Evolutionary conservation across 2,113 vertebrate genomes (phyloP), one percentile per base, ranked within the genome.

Genomic region (Panurus biarmicus): DNA sequence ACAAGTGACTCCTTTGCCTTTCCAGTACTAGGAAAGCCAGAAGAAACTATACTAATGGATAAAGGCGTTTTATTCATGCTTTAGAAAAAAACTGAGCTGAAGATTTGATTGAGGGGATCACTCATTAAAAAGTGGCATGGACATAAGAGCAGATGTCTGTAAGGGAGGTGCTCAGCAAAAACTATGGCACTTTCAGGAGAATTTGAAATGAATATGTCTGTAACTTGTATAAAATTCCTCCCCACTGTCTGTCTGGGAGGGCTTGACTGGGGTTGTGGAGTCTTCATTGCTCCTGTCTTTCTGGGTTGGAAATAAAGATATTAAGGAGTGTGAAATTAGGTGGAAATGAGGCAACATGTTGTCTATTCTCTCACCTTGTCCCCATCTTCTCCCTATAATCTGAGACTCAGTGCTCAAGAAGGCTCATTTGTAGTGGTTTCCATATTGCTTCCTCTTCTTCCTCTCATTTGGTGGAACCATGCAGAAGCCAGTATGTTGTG

Each of bases 101-200:
- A 31, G 12, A 38, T 80, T 66, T 73, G 7, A 11, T 54, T 72
- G n/a, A 56, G 35, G 28, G 9, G 14, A 87, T 56, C 1, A 12
- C 58, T 31, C 28, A 5, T 58, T 71, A 22, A 71, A 40, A 44
- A 14, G 21, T 72, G 44, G 8, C 40, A 50, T 54, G 29, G 17
- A 12, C 26, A 3, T 72, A 54, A 45, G 42, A 79, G 17, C 2
- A 2, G 22, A 19, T 75, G 9, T 47, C 54, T 0, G 0, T 47
- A 35, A 60, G 11, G 28, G 25, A 50, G 18, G 5, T 40, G 21
- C 24, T 44, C 54, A 33, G 35, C 45, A n/a, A 13, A 1, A 5
- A 10, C 23, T 62, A 0, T 12, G 26, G 38, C 28, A 31, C 12
- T 58, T 60, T 7, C 26, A 60, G 51, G 26, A 78, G 26, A 64